These are phyloP conservation scores for Eurystomus glaucurus DNA, from an alignment of 2,797 vertebrate genomes.

Conservation along the genomic window DNA sequence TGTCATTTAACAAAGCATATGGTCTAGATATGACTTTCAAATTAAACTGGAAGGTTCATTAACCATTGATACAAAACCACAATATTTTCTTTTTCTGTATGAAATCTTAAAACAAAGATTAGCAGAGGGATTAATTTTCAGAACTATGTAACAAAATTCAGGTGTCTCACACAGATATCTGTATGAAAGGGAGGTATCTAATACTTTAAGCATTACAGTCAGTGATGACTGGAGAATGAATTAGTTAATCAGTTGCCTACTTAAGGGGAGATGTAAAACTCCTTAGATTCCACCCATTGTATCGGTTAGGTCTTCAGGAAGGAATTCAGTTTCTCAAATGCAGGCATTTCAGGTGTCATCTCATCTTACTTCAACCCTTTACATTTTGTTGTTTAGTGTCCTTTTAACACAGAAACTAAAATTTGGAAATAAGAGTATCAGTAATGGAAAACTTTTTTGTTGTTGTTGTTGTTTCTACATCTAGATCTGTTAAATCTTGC, in stretches of 20 bases:
- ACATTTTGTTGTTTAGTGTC: neutral
- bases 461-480: neutral
- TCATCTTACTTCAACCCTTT: neutral
- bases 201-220: neutral
- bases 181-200: neutral
- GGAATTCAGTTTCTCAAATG: neutral
- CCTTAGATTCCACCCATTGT: neutral
- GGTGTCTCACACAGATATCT: neutral
- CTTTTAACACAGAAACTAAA: neutral
- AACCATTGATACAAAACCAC: neutral
- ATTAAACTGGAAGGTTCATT: neutral
- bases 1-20: neutral
- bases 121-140: neutral
- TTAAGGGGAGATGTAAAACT: neutral
- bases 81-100: neutral
- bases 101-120: neutral
- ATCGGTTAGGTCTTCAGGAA: neutral
- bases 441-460: neutral
- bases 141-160: neutral
- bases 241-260: neutral
- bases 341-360: neutral
- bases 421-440: neutral
- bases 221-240: neutral
- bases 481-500: neutral
- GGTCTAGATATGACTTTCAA: neutral